These are phyloP conservation scores for Lepisosteus osseus DNA, from an alignment of 2,113 vertebrate species.

Conservation along the genomic window DNA sequence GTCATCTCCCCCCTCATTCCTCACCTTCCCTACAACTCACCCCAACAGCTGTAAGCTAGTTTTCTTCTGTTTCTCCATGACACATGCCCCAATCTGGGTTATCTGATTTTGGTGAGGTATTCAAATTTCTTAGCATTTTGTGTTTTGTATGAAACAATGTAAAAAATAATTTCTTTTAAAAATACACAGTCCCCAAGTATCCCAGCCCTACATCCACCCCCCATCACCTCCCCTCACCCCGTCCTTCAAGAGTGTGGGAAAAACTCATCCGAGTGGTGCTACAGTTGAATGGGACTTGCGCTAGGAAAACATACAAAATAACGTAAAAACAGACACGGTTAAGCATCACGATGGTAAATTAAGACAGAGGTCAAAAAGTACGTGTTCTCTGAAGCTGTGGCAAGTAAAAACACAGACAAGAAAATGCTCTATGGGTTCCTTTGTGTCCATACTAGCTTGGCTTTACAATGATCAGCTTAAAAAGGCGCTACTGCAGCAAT, in stretches of 20 bases:
- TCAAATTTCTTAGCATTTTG: not conserved
- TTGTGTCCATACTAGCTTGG: not conserved
- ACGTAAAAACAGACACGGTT: not conserved
- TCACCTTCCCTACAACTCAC: too few species aligned
- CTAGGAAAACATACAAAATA: slow-evolving; percentile 1
- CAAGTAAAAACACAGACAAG: not conserved
- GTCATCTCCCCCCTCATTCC: not conserved
- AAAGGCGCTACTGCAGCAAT: not conserved
- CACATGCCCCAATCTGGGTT: not conserved
- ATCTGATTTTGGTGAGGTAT: slow-evolving; percentile 3
- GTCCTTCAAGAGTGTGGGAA: not conserved
- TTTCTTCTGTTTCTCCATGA: not conserved
- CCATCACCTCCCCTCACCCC: not conserved
- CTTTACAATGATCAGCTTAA: not conserved
- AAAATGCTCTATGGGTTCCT: not conserved
- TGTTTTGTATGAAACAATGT: slow-evolving; percentile 16
- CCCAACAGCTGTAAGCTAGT: not conserved
- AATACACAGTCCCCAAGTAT: slow-evolving; percentile 4
- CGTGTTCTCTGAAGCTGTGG: not conserved
- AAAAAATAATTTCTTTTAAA: slow-evolving; percentile 23
- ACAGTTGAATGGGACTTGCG: slow-evolving; percentile 1
- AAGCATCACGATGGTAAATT: slow-evolving; percentile 12
- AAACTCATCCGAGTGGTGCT: not conserved
- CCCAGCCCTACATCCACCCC: not conserved
- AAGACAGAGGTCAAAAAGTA: slow-evolving; percentile 1